Evolutionary conservation across 2,113 vertebrate genomes (phyloP).

Genomic region (Desmodus rotundus): DNA sequence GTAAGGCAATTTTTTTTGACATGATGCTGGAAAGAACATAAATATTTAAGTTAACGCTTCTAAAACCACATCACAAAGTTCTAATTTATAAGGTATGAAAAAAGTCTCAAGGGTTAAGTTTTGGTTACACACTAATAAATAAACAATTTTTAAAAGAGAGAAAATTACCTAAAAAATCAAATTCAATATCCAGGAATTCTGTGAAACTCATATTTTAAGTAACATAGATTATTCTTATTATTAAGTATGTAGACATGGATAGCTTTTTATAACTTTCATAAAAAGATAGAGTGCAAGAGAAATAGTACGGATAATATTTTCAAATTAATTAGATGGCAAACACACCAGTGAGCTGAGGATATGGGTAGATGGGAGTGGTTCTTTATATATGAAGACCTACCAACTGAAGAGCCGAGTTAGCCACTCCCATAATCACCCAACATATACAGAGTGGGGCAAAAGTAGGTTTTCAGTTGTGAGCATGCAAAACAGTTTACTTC

Average conservation of each 20-base stretch:
- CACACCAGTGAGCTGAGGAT: neutral
- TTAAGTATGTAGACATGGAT: neutral
- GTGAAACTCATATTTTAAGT: neutral
- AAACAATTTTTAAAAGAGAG: neutral
- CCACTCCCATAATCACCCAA: neutral
- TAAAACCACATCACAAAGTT: neutral
- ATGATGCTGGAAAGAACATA: neutral
- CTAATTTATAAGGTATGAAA: neutral
- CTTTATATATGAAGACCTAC: neutral
- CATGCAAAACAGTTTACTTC: neutral
- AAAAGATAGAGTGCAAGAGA: neutral
- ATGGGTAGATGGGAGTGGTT: neutral
- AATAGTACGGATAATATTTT: neutral
- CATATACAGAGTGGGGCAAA: neutral
- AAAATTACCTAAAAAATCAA: neutral
- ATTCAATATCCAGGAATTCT: neutral
- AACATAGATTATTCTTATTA: neutral
- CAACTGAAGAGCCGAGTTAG: neutral
- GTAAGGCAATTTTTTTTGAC: neutral
- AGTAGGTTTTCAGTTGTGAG: neutral
- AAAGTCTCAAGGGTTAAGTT: neutral
- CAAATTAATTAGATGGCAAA: neutral
- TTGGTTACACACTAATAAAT: neutral
- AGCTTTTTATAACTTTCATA: neutral
- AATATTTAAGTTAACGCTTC: neutral